Evolutionary conservation across 2,113 vertebrate species (phyloP).

Genomic region (Thunnus thynnus): DNA sequence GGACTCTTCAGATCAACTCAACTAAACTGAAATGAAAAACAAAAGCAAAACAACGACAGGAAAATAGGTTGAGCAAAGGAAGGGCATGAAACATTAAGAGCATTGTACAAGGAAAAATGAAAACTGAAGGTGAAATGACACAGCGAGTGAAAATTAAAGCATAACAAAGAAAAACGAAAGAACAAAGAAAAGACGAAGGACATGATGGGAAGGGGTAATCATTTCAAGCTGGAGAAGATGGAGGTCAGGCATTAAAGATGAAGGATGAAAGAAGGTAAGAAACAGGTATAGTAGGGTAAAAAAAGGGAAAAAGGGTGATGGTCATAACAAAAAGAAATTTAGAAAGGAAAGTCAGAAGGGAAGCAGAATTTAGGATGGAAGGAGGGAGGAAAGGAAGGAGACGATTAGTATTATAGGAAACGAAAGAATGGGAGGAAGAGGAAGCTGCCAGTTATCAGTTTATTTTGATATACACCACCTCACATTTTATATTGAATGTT

Average conservation of each 20-base stretch:
- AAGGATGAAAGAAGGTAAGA: neutral
- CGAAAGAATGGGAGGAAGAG: neutral
- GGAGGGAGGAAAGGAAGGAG: too few relatives aligned
- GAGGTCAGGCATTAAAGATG: neutral
- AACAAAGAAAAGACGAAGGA: neutral
- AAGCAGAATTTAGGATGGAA: neutral
- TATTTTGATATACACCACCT: too few relatives aligned
- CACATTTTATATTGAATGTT: neutral
- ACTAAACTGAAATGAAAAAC: conserved; percentile 52
- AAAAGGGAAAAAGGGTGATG: too few relatives aligned
- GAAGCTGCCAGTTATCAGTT: too few relatives aligned
- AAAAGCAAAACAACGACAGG: conserved; percentile 36
- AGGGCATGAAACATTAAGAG: conserved; percentile 25
- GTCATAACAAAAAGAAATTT: neutral
- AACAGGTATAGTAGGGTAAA: neutral
- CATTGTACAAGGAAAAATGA: neutral
- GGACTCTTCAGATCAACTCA: conserved; percentile 28
- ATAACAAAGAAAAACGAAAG: neutral
- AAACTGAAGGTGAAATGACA: conserved; percentile 11
- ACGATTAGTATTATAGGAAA: neutral
- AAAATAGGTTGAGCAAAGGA: conserved; percentile 12
- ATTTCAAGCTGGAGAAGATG: neutral
- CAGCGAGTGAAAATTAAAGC: neutral
- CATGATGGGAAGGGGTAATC: neutral
- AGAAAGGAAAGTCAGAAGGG: neutral